Evolutionary conservation across 2,888 invertebrate genomes (phyloP).

Genomic region (Sminthurides aquaticus): DNA sequence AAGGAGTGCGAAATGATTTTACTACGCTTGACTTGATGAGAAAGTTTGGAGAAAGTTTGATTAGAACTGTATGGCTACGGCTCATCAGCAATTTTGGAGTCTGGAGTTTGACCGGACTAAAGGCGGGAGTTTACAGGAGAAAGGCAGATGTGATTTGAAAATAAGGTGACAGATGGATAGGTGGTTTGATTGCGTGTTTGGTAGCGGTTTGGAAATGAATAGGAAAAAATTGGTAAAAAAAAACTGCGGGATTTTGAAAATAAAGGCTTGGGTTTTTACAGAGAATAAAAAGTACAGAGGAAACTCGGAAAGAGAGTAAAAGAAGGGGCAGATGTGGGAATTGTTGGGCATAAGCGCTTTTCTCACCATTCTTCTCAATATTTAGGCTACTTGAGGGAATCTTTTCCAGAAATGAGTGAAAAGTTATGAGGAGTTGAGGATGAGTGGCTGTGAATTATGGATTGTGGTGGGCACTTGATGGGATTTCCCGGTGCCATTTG

Average conservation of each 20-base stretch:
- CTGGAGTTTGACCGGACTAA: too few relatives aligned
- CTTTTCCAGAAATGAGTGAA: neutral
- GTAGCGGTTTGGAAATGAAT: too few relatives aligned
- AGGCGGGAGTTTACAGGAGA: too few relatives aligned
- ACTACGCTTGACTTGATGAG: slow-evolving; percentile 4
- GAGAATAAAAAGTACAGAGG: neutral
- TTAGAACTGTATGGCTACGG: too few relatives aligned
- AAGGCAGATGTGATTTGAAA: too few relatives aligned
- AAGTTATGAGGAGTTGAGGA: neutral
- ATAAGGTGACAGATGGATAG: too few relatives aligned
- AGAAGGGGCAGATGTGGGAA: neutral
- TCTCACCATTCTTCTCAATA: neutral
- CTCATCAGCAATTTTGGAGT: too few relatives aligned
- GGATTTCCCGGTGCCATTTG: neutral
- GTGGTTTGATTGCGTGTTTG: too few relatives aligned
- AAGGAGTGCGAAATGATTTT: neutral
- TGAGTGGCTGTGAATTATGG: neutral
- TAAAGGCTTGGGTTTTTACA: too few relatives aligned
- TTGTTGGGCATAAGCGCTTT: neutral
- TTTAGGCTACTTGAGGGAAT: neutral
- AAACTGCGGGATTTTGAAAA: neutral
- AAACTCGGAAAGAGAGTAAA: neutral
- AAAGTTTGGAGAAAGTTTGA: neutral
- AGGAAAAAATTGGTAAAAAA: neutral
- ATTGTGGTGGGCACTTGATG: neutral